Evolutionary conservation across 2,113 vertebrate genomes (phyloP).

Genomic region (Apeltes quadracus): DNA sequence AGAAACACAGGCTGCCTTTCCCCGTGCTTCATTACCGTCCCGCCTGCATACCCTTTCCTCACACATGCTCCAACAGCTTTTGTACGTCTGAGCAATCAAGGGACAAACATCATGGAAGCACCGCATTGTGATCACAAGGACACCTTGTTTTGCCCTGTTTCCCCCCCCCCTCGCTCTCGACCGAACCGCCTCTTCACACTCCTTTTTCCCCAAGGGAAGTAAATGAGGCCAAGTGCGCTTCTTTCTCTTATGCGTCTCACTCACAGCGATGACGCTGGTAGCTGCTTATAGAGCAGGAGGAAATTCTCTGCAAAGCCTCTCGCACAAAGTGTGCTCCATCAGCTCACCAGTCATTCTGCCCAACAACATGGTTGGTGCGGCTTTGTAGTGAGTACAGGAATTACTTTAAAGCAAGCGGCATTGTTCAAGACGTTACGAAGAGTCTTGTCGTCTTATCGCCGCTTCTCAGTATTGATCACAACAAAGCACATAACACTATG

Average conservation of each 20-base stretch:
- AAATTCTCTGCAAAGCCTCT: constrained; percentile 43
- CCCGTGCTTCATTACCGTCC: constrained; percentile 18
- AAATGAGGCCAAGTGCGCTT: constrained; percentile 74
- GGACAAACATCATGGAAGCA: constrained; percentile 59
- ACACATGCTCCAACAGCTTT: constrained; percentile 34
- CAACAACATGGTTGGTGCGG: constrained; percentile 24
- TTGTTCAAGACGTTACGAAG: constrained; percentile 11
- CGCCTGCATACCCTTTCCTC: constrained; percentile 17
- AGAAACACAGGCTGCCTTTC: constrained; percentile 10
- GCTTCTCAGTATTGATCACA: constrained; percentile 30
- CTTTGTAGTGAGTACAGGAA: constrained; percentile 9
- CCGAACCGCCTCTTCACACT: constrained; percentile 13
- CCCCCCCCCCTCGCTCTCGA: background rate
- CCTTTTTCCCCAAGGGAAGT: constrained; percentile 51
- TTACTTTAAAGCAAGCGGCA: constrained; percentile 18
- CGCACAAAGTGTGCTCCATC: constrained; percentile 15
- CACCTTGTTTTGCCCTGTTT: constrained; percentile 36
- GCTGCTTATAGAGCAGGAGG: constrained; percentile 54
- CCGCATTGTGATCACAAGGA: constrained; percentile 72
- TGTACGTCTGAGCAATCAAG: constrained; percentile 47
- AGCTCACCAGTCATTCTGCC: constrained; percentile 24
- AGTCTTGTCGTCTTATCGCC: constrained; percentile 6
- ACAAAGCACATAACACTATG: constrained; percentile 12
- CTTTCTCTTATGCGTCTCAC: constrained; percentile 71
- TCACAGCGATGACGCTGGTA: constrained; percentile 66